Base-by-base conservation (phyloP, 2,113 vertebrate species). In the Epinephelus moara region DNA sequence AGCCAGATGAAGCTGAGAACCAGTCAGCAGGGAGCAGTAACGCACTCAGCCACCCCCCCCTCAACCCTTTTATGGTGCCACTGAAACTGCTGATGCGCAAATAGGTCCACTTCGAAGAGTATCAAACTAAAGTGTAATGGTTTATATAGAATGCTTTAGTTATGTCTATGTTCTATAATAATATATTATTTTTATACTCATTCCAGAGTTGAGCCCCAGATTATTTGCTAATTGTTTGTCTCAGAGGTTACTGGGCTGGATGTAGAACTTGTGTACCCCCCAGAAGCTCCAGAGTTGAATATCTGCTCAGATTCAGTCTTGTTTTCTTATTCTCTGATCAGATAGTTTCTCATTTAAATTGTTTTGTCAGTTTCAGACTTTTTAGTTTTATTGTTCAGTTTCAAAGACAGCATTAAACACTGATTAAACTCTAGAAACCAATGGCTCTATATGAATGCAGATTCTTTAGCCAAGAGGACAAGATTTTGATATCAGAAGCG, bases 11-110 rank as follows among this genome's bases (percentile, higher is more conserved):
- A 53, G 37, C 73, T 0, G 23, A 78, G 4, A 59, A 68, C 12
- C 62, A 91, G 2, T 86, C 86, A 25, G 25, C 81, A 27, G 4
- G 12, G 7, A 77, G 49, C 52, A 42, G 2, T 3, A 71, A 50
- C 27, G 4, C 19, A 18, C 42, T 25, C 72, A 0, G 47, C 8
- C 91, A 61, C 47, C 90, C 93, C 5, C 89, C 93, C 0, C 92
- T 96, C 4, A 96, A 96, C 85, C 95, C 95, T 21, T 95, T 96
- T 61, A 81, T 90, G 87, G 78, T 96, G 17, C 95, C 95, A 0
- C 17, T 94, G 75, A 79, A 83, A 6, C 87, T 96, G 21, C 53
- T 96, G 56, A 68, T 10, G 64, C 83, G 79, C 1, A 64, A 7
- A 59, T 52, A 86, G 45, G 0, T 57, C 2, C 4, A 9, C 13